Evolutionary conservation across 2,888 invertebrate species (phyloP), one percentile per base, ranked within the genome.

Genomic region (Craniophora ligustri): DNA sequence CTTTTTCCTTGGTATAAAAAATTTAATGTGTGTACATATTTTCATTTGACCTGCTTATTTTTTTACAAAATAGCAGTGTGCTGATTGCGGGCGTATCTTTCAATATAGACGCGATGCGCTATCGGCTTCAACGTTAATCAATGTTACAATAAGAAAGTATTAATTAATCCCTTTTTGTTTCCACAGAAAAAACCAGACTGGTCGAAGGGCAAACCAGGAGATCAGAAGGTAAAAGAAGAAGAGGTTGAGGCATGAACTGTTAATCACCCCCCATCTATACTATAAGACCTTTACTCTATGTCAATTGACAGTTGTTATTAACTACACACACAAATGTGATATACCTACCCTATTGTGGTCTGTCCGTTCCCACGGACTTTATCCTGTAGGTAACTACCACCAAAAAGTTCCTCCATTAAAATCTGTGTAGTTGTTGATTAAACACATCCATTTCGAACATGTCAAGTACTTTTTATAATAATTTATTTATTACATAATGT

Each of bases 121-220:
- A 42, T 50, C 63, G 42, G 62, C 67, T 48, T 45, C n/a, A 7
- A 41, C 32, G 19, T 36, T 15, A 18, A 46, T n/a, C 15, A 11
- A n/a, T n/a, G 1, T 6, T 10, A 18, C 7, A 30, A 32, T 3
- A 48, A 39, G 56, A 44, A 54, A 34, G 31, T 32, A 14, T 14
- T 67, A 51, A 59, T 59, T 2, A 3, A 18, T 28, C 1, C 13
- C 15, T 47, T 67, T 73, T 77, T 76, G 58, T 77, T 83, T 94
- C 95, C 95, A 84, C 96, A 97, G 97, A 98, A 97, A 95, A 98
- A 98, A 94, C 97, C 98, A 84, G 98, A 98, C 94, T 98, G 98
- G 98, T 97, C 98, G 90, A 98, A 98, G 95, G 95, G 95, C 94
- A 97, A 97, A 89, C 95, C 96, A 88, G 97, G 97, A 86, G 97